A percentile compares a stretch with the other conserved stretches of the same genome.
Conservation (phyloP, 2,797 vertebrate species). For the Alauda arvensis region DNA sequence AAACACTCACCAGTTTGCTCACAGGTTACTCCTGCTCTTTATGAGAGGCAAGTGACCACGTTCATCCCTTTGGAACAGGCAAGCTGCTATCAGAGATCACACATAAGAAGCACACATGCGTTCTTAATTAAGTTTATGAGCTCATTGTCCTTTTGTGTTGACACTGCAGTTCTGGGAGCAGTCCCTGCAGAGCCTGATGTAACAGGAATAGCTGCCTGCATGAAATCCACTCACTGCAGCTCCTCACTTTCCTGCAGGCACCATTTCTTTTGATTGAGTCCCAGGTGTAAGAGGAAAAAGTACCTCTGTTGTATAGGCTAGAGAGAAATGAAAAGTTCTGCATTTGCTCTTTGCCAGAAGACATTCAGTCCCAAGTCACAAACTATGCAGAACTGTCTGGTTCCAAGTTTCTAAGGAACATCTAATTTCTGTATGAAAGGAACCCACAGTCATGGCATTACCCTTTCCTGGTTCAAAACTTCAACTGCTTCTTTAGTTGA, state of each 20-base stretch:
- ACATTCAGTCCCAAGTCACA: background rate
- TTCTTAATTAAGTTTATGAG: background rate
- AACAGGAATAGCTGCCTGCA: background rate
- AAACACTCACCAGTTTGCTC: background rate
- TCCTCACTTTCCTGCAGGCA: background rate
- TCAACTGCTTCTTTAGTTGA: background rate
- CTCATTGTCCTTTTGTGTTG: background rate
- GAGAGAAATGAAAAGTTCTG: background rate
- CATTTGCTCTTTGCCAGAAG: background rate
- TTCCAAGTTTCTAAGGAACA: background rate
- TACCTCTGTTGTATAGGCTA: background rate
- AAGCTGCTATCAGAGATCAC: background rate
- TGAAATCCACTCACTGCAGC: background rate
- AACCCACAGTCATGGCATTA: background rate
- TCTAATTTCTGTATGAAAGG: background rate
- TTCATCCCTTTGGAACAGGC: background rate
- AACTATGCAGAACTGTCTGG: background rate
- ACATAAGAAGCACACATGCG: background rate
- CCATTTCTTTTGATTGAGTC: background rate
- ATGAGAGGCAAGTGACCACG: background rate
- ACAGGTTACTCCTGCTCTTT: background rate
- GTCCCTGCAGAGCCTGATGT: background rate
- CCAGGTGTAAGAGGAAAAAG: background rate
- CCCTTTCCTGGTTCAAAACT: background rate
- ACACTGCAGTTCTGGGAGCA: background rate